phyloP scores from a whole-genome alignment of 2,113 vertebrate genomes.

The Phaetusa simplex region DNA sequence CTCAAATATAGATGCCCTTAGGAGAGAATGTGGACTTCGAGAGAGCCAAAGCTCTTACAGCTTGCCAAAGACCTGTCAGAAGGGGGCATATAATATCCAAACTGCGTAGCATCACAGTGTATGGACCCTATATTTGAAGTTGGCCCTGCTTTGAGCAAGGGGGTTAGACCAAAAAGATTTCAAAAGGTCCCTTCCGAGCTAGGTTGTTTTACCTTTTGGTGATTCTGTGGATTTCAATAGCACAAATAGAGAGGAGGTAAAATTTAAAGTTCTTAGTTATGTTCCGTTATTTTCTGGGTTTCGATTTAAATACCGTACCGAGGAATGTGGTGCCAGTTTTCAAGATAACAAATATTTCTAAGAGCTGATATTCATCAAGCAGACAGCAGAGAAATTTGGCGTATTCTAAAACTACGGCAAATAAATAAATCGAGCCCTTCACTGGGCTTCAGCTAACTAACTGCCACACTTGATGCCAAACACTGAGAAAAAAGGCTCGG shows the following conservation, averaged over 20 bases:
- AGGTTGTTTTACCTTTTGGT: background rate
- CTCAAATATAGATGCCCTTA: background rate
- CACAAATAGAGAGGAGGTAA: background rate
- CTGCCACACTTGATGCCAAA: background rate
- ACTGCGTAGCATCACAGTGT: background rate
- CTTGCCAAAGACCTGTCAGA: background rate
- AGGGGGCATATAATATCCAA: background rate
- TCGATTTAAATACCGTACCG: background rate
- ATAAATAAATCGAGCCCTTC: slow-evolving; percentile 29
- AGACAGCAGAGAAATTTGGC: background rate
- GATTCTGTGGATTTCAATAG: background rate
- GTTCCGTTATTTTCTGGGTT: background rate
- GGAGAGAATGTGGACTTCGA: background rate
- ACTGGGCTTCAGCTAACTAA: background rate
- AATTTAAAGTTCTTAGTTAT: background rate
- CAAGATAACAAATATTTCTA: background rate
- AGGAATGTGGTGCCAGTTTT: background rate
- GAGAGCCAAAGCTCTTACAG: background rate
- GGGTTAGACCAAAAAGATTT: background rate
- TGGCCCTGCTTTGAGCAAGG: background rate
- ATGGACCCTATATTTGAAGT: background rate
- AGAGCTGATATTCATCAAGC: background rate
- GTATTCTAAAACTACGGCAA: background rate
- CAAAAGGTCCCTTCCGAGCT: background rate
- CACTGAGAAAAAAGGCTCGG: background rate